These are phyloP conservation scores for Urocynchramus pylzowi DNA, from an alignment of 2,113 vertebrate species.

Conservation along the genomic window DNA sequence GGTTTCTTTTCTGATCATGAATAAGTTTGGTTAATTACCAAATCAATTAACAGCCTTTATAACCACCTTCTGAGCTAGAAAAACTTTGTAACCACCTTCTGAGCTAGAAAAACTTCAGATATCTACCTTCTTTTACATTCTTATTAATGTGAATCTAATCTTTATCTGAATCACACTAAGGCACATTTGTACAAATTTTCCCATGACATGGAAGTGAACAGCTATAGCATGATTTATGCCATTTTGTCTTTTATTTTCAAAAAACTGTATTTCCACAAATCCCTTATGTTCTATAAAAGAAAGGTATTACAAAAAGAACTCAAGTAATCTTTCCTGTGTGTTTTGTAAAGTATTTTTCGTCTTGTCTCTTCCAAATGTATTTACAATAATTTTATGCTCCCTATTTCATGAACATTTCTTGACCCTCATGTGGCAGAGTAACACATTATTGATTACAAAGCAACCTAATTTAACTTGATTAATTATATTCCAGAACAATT, in stretches of 20 bases:
- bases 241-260: background rate
- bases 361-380: background rate
- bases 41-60: background rate
- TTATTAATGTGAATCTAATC: background rate
- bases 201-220: background rate
- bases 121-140: background rate
- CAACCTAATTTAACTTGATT: background rate
- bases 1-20: background rate
- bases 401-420: background rate
- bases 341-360: background rate
- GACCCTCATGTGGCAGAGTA: rapidly evolving
- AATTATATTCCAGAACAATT: background rate
- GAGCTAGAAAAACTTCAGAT: background rate
- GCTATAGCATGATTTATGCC: rapidly evolving
- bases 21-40: background rate
- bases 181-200: background rate
- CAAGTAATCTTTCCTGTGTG: background rate
- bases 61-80: background rate
- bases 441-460: background rate
- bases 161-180: background rate
- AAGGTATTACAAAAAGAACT: background rate
- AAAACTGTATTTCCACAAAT: background rate
- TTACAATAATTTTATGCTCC: background rate
- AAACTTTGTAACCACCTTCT: background rate
- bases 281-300: background rate